phyloP scores from a whole-genome alignment of 2,797 vertebrate genomes.

The Gymnothorax reevesii region DNA sequence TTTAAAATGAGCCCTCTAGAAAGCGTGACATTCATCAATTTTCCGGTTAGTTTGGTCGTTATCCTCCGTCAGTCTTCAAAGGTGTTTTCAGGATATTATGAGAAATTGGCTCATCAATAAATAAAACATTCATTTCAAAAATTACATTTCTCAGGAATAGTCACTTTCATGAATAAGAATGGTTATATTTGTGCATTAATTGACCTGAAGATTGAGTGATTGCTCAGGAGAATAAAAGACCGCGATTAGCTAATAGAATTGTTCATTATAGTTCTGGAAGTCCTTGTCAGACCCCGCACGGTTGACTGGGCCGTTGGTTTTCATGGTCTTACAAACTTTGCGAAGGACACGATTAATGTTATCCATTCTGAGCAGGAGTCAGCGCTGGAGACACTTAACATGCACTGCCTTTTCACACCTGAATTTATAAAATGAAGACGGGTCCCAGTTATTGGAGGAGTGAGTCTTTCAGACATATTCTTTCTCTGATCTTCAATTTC shows the following conservation, averaged over 20 bases:
- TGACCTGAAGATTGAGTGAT: constrained; percentile 21
- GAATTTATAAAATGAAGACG: neutral
- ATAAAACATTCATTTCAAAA: neutral
- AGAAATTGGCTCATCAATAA: neutral
- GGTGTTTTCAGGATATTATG: neutral
- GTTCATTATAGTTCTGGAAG: neutral
- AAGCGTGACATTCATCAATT: neutral
- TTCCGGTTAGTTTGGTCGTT: neutral
- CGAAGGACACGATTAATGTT: neutral
- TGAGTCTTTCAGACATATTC: neutral
- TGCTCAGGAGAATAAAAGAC: neutral
- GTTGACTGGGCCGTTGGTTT: neutral
- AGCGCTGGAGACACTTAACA: neutral
- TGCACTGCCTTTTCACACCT: neutral
- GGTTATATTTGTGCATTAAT: constrained; percentile 15
- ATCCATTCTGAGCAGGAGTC: neutral
- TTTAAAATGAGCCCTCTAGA: neutral
- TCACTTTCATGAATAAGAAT: neutral
- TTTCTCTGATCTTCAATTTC: constrained; percentile 4
- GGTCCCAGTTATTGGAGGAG: neutral
- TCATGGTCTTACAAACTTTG: neutral
- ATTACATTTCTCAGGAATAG: neutral
- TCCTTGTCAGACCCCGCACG: neutral
- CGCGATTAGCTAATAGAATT: neutral
- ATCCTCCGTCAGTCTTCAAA: neutral